Percentiles rank a stretch among this genome's conserved stretches.
phyloP scores from a whole-genome alignment of 2,113 vertebrate genomes.

The Bos indicus region DNA sequence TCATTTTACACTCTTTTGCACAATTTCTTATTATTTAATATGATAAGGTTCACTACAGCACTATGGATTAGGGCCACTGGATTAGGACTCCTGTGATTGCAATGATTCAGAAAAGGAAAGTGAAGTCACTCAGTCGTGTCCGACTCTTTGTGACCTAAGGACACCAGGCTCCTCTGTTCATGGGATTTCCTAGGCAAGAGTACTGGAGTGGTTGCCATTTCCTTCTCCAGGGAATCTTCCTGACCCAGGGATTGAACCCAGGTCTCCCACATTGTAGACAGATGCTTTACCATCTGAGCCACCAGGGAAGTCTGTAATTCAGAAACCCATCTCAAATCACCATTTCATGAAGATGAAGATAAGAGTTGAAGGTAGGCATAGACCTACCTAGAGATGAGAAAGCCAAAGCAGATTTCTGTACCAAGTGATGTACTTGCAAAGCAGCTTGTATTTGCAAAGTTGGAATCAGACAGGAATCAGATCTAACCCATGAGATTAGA shows the following conservation, averaged over 20 bases:
- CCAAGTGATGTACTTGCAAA: background rate
- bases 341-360: background rate
- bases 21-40: background rate
- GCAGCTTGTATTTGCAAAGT: background rate
- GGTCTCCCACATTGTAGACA: background rate
- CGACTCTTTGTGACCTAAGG: background rate
- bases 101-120: no score
- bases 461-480: background rate
- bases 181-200: background rate
- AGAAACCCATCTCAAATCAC: background rate
- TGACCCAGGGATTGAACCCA: background rate
- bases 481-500: background rate
- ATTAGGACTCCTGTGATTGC: no score
- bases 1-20: background rate
- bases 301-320: background rate
- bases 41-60: background rate
- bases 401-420: background rate
- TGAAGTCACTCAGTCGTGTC: no score
- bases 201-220: background rate
- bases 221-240: background rate
- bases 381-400: background rate
- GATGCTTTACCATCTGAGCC: accelerated
- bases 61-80: no score
- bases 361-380: background rate
- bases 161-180: background rate